Percentiles rank a stretch among this genome's conserved stretches.
Conservation (phyloP, 2,797 vertebrate genomes). For the Microctenopoma lineatum region DNA sequence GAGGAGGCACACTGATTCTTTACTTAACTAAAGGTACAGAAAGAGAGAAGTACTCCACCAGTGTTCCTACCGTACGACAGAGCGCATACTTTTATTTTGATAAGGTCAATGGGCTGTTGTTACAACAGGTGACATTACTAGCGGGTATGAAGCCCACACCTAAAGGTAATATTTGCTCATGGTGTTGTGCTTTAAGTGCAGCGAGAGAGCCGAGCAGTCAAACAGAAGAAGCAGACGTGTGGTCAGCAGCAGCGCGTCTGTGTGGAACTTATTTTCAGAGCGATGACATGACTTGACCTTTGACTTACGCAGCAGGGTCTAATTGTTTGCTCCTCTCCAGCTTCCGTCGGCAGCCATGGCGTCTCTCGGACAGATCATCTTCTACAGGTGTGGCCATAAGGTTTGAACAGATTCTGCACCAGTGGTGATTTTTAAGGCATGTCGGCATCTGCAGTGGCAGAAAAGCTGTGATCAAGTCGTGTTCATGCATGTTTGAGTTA, state of each 20-base stretch:
- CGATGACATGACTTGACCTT: constrained; percentile 16
- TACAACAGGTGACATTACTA: constrained; percentile 1
- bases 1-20: too few species aligned
- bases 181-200: constrained; percentile 45
- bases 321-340: accelerated
- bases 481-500: background rate
- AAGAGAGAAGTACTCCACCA: background rate
- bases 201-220: background rate
- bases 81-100: background rate
- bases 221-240: background rate
- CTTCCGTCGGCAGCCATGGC: constrained; percentile 66
- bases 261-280: background rate
- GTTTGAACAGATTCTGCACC: background rate
- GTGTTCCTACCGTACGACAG: background rate
- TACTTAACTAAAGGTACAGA: too few species aligned
- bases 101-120: background rate
- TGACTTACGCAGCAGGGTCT: background rate
- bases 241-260: background rate
- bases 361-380: constrained; percentile 75
- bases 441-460: background rate
- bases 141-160: constrained; percentile 55
- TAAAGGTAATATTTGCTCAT: constrained; percentile 80
- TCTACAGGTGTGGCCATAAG: constrained; percentile 62
- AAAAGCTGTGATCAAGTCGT: background rate
- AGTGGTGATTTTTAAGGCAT: background rate